Conservation (phyloP, 2,113 vertebrate species). For the Tychaedon coryphoeus region DNA sequence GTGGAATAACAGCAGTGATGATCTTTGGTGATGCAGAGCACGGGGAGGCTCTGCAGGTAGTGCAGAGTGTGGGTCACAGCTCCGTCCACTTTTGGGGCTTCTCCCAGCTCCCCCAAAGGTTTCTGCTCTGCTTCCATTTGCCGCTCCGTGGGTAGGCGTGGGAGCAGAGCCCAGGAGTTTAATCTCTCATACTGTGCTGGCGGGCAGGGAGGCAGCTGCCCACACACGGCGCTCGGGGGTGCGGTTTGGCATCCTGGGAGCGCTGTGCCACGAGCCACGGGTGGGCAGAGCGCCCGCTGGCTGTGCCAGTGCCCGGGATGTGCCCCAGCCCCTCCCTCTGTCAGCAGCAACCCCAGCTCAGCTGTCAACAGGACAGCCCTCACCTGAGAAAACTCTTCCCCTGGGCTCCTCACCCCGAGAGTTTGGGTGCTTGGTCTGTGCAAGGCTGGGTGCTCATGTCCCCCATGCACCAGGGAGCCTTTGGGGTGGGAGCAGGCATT, state of each 20-base stretch:
- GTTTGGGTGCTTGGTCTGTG: background rate
- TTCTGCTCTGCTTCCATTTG: background rate
- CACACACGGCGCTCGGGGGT: accelerated
- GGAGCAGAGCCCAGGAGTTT: background rate
- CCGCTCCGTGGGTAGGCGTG: background rate
- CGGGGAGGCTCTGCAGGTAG: background rate
- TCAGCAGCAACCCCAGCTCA: accelerated
- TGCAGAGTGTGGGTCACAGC: background rate
- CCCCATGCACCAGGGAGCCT: background rate
- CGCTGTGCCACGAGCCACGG: accelerated
- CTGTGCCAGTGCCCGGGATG: accelerated
- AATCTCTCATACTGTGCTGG: accelerated
- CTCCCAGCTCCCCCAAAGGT: background rate
- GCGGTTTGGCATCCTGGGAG: background rate
- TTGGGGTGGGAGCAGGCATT: background rate
- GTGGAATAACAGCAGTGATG: accelerated
- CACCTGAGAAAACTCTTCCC: background rate
- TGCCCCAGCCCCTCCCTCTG: accelerated
- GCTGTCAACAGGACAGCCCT: accelerated
- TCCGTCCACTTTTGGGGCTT: background rate
- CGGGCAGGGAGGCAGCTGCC: background rate
- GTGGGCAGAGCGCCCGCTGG: accelerated
- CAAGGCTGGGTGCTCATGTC: accelerated
- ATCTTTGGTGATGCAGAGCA: background rate
- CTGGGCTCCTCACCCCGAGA: background rate